Base-by-base conservation (phyloP, 1,140 invertebrate species). In the Zaprionus camerounensis region DNA sequence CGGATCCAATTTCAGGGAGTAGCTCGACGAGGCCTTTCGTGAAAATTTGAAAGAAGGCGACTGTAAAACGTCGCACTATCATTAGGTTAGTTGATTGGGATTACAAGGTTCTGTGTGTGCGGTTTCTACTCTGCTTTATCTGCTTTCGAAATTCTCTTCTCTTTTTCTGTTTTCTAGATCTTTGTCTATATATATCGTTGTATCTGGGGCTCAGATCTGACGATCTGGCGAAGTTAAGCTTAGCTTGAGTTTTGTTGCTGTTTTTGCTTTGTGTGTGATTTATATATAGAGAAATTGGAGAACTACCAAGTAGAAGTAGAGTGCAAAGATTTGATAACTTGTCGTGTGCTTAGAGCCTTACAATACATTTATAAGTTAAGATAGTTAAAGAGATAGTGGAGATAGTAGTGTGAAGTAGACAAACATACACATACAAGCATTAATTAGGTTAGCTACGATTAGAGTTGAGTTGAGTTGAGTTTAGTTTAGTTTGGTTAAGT, bases 31-130 rank as follows among this genome's bases (percentile, higher is more conserved):
- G 82, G 98, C 97, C 95, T 99, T 99, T 93, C 98, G 95, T 91
- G 97, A 97, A 95, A 98, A 99, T 95, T 98, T 99, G 95, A 98
- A 98, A 92, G 97, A 97, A 91, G 97, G 98, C 94, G 97, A 98
- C 98, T 99, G 96, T 93, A 96, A 96, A 94, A 94, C 93, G 94
- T 94, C 94, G 94, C 93, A 94, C 94, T 94, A 93, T 93, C 92
- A 93, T 93, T 93, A 93, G 92, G 91, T 92, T 93, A 93, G 92
- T 93, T 92, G 92, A 86, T 92, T 93, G 92, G 91, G 91, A 92
- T 91, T 76, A 93, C 88, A 92, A 93, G 92, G 92, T 92, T 86
- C 92, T 92, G 91, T 91, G 92, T 92, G 91, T 92, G 92, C 92
- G 91, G 91, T 92, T 92, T 66, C 66, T 65, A 68, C 77, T 70